Evolutionary conservation across 2,113 vertebrate species (phyloP).

Genomic region (Oryzias javanicus): DNA sequence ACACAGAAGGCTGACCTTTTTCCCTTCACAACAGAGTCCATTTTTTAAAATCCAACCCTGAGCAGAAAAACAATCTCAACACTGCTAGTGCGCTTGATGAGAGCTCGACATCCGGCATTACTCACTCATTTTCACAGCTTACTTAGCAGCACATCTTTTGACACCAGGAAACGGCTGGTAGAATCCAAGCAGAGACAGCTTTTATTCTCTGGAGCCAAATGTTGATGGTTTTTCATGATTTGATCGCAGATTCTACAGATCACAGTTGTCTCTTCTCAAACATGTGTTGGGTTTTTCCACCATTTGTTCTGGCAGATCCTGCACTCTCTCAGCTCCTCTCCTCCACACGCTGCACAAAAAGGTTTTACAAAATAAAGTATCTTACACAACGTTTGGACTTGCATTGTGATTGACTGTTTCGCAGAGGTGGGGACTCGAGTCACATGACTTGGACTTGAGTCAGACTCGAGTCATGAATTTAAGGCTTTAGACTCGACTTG

Average conservation of each 20-base stretch:
- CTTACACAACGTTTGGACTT: too few relatives aligned
- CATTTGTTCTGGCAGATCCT: too few relatives aligned
- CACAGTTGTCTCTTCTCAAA: background rate
- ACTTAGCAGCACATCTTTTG: conserved; percentile 3
- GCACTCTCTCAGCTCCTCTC: too few relatives aligned
- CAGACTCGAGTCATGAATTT: too few relatives aligned
- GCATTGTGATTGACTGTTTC: too few relatives aligned
- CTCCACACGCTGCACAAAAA: too few relatives aligned
- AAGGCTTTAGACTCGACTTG: too few relatives aligned
- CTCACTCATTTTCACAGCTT: background rate
- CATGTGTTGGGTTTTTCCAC: too few relatives aligned
- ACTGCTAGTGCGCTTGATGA: conserved; percentile 3
- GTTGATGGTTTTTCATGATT: background rate
- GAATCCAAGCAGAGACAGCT: background rate
- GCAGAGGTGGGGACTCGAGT: too few relatives aligned
- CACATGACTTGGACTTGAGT: too few relatives aligned
- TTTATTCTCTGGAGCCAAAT: background rate
- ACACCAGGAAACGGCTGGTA: conserved; percentile 8
- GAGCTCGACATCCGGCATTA: background rate
- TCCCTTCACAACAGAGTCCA: conserved; percentile 24
- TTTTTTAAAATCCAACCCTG: conserved; percentile 44
- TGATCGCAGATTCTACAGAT: background rate
- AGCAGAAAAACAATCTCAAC: conserved; percentile 10
- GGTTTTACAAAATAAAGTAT: too few relatives aligned
- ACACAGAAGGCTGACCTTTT: conserved; percentile 48